Conservation (phyloP, 64 coral and sea anemone species). For the Acropora yongei region DNA sequence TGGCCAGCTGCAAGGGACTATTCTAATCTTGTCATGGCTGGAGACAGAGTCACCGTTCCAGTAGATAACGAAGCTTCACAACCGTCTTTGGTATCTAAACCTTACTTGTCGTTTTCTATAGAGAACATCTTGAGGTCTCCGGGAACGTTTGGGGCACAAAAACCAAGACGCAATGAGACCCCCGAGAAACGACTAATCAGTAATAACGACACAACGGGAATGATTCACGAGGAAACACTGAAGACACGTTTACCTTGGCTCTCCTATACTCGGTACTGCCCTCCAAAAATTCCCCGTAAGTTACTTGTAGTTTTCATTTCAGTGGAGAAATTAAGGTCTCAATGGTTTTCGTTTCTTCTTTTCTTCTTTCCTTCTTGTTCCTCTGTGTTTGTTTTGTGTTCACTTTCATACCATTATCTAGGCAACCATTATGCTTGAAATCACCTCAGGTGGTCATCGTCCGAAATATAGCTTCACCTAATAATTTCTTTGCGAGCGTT, state of each 20-base stretch:
- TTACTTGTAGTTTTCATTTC: background rate
- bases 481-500: too few relatives aligned
- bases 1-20: slow-evolving; percentile 51
- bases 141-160: slow-evolving; percentile 31
- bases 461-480: too few relatives aligned
- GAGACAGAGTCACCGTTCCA: slow-evolving; percentile 9
- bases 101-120: slow-evolving; percentile 62
- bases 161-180: background rate
- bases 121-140: slow-evolving; percentile 58
- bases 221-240: slow-evolving; percentile 4
- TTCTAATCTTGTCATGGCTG: slow-evolving; percentile 19
- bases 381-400: background rate
- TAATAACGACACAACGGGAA: slow-evolving; percentile 4
- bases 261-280: slow-evolving; percentile 70
- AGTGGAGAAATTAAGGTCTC: background rate
- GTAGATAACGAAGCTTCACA: background rate
- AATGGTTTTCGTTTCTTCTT: background rate
- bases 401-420: background rate
- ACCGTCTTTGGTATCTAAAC: slow-evolving; percentile 26
- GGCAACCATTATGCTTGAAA: too few relatives aligned
- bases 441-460: too few relatives aligned
- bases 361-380: background rate
- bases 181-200: slow-evolving; percentile 7
- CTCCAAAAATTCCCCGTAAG: slow-evolving; percentile 78
- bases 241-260: slow-evolving; percentile 62